Percentiles rank a stretch among this genome's conserved stretches.
These are phyloP conservation scores for Potamilus streckersoni DNA, from an alignment of 1,140 invertebrate genomes.

Conservation along the genomic window DNA sequence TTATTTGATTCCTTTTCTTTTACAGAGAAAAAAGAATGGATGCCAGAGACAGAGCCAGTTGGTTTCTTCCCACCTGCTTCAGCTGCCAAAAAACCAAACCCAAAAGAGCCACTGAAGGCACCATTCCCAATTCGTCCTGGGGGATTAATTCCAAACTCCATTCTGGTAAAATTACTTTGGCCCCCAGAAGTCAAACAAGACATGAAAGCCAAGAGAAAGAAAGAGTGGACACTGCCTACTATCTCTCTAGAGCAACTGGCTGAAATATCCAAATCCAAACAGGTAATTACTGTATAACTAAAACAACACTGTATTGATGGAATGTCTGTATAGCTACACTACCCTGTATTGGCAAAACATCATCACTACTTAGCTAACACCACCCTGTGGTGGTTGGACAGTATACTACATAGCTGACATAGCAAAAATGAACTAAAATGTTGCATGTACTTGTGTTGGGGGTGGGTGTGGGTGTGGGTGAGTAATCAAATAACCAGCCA, in stretches of 20 bases:
- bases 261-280: constrained; percentile 37
- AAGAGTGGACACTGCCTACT: constrained; percentile 47
- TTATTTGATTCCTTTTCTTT: background rate
- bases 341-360: too few species aligned
- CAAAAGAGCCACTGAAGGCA: constrained; percentile 36
- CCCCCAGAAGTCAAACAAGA: constrained; percentile 38
- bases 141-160: constrained; percentile 63
- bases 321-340: too few species aligned
- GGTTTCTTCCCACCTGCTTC: constrained; percentile 58
- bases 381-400: too few species aligned
- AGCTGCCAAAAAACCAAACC: constrained; percentile 27
- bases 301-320: too few species aligned
- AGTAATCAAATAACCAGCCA: too few species aligned
- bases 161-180: constrained; percentile 59
- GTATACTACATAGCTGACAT: too few species aligned
- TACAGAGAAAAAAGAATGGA: constrained; percentile 40
- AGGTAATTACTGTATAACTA: constrained; percentile 1
- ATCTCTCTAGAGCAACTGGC: constrained; percentile 49
- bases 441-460: too few species aligned
- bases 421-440: too few species aligned
- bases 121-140: constrained; percentile 34
- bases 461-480: too few species aligned
- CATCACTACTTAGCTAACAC: too few species aligned
- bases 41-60: constrained; percentile 49
- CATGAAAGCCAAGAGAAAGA: constrained; percentile 20